Evolutionary conservation across 2,113 vertebrate species (phyloP).

Genomic region (Eonycteris spelaea): DNA sequence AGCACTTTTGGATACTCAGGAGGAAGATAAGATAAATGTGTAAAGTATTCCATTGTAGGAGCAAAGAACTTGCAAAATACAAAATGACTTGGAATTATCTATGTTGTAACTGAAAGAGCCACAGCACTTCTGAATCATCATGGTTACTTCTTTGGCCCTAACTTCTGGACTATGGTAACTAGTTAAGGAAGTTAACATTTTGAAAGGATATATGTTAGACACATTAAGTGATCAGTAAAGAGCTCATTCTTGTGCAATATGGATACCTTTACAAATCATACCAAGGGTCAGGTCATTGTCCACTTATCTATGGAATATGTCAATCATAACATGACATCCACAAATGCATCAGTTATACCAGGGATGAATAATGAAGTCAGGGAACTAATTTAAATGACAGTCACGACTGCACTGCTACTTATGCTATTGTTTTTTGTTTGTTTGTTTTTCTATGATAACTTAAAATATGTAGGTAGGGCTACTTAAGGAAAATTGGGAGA

Average conservation of each 20-base stretch:
- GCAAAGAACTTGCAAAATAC: neutral
- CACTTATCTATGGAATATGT: neutral
- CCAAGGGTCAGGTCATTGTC: neutral
- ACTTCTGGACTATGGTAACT: neutral
- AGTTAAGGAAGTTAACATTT: neutral
- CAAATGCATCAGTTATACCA: slow-evolving; percentile 37
- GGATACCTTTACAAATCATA: neutral
- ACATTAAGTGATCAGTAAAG: neutral
- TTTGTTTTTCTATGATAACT: slow-evolving; percentile 73
- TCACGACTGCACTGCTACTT: neutral
- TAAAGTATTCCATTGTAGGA: neutral
- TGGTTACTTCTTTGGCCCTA: neutral
- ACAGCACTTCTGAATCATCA: neutral
- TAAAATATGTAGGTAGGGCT: slow-evolving; percentile 68
- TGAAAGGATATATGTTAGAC: neutral
- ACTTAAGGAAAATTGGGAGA: slow-evolving; percentile 47
- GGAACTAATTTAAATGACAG: slow-evolving; percentile 59
- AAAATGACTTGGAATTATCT: neutral
- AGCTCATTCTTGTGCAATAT: slow-evolving; percentile 57
- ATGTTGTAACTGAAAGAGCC: neutral
- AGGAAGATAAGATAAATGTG: neutral
- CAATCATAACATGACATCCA: neutral
- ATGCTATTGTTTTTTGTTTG: slow-evolving; percentile 49
- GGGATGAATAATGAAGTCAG: slow-evolving; percentile 66
- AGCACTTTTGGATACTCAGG: slow-evolving; percentile 50